Evolutionary conservation across 2,113 vertebrate genomes (phyloP).

Genomic region (Passer montanus): DNA sequence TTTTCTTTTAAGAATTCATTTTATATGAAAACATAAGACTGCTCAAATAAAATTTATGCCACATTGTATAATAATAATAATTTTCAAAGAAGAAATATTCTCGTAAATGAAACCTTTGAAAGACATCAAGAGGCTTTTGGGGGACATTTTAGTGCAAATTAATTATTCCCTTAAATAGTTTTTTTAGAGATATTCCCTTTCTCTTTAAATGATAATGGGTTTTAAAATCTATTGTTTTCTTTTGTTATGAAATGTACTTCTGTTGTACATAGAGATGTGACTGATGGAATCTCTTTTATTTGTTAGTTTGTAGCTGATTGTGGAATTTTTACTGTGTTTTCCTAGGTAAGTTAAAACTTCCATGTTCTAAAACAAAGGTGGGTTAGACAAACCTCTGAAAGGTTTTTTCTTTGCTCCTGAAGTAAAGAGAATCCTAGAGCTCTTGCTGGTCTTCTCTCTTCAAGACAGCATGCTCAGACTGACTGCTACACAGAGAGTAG

Average conservation of each 20-base stretch:
- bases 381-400: background rate
- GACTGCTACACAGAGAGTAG: background rate
- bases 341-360: background rate
- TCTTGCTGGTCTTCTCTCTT: fast-evolving
- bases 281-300: background rate
- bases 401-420: background rate
- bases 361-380: background rate
- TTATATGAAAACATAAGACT: background rate
- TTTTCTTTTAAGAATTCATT: background rate
- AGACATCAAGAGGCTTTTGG: fast-evolving
- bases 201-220: fast-evolving
- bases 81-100: background rate
- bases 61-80: background rate
- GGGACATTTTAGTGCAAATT: fast-evolving
- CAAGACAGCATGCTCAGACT: background rate
- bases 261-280: background rate
- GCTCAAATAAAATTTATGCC: background rate
- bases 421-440: background rate
- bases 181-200: background rate
- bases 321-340: background rate
- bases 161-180: background rate
- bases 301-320: background rate
- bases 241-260: background rate
- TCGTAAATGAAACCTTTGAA: background rate
- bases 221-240: background rate